Evolutionary conservation across 2,113 vertebrate species (phyloP), one percentile per base, ranked within the genome.

Genomic region (Cryptomyrus ogoouensis): DNA sequence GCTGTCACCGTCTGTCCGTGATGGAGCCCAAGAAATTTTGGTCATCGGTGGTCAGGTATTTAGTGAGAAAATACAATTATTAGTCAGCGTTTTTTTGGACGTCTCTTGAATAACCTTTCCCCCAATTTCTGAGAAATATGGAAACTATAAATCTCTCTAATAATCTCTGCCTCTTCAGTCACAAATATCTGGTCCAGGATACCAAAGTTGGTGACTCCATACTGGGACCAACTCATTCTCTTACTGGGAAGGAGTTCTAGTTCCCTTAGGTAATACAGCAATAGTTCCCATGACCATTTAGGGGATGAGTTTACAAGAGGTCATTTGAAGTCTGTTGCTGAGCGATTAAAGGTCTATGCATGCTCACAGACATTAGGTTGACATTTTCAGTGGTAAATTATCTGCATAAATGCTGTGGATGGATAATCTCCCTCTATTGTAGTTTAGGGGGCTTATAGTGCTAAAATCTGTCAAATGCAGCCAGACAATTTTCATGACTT

Each of bases 231-330:
- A 39, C 74, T 77, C 91, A 92, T 66, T 27, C n/a, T 70, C 27
- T 70, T 94, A 94, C 95, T 94, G 94, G 93, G 93, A 92, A 92
- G 93, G 92, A 91, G 91, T 92, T 91, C 49, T 91, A 92, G 93
- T 86, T 53, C 86, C 91, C 46, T 49, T 87, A 94, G 95, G 95
- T 94, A 94, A 95, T 95, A 94, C 35, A 80, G 35, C 35, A 80
- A 42, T 39, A 80, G 74, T 80, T 80, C 35, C 74, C 35, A 80
- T 19, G 15, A 42, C 74, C 74, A 39, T 80, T 80, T 80, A 80
- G 95, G 91, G 94, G 93, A 92, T 92, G 91, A 94, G 94, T 95
- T 96, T 95, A 53, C 50, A 31, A 10, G 47, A 53, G 85, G 85
- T 87, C 85, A 53, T 53, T 53, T 53, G 24, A n/a, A 52, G 46